phyloP scores from a whole-genome alignment of 1,140 invertebrate species.

The Drosophila pandora region DNA sequence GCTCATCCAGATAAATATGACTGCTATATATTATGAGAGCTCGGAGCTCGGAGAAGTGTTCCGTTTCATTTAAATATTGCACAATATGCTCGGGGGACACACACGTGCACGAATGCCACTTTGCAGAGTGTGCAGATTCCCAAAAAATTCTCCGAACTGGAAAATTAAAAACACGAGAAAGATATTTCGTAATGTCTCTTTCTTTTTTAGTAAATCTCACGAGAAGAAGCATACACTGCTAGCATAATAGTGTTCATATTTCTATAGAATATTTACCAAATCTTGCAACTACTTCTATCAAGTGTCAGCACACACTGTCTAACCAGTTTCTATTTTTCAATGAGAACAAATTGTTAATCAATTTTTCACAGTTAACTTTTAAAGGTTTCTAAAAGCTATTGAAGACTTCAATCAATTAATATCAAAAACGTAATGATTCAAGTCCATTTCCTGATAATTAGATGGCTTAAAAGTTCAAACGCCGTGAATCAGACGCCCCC shows the following conservation, averaged over 20 bases:
- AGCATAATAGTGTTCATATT: too few relatives aligned
- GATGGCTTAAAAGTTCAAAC: constrained; percentile 31
- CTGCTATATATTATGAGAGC: constrained; percentile 29
- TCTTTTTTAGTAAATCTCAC: not conserved
- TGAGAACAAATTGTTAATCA: not conserved
- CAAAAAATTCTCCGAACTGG: not conserved
- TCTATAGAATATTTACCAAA: too few relatives aligned
- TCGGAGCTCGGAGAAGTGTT: constrained; percentile 27
- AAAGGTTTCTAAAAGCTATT: not conserved
- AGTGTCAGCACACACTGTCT: not conserved
- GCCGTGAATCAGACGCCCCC: constrained; percentile 24
- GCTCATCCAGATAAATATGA: constrained; percentile 31
- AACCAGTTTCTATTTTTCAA: constrained; percentile 1
- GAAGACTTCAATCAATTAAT: not conserved
- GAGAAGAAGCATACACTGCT: not conserved
- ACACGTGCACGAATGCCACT: constrained; percentile 13
- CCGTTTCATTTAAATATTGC: constrained; percentile 44
- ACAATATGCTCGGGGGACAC: constrained; percentile 31
- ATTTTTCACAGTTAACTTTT: not conserved
- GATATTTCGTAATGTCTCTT: not conserved
- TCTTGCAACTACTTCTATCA: not conserved
- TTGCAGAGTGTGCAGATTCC: not conserved
- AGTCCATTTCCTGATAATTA: constrained; percentile 32
- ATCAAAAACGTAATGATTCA: constrained; percentile 8
- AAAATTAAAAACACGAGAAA: not conserved